Base-by-base conservation (phyloP, 1,140 invertebrate species). In the Drosophila sp. region DNA sequence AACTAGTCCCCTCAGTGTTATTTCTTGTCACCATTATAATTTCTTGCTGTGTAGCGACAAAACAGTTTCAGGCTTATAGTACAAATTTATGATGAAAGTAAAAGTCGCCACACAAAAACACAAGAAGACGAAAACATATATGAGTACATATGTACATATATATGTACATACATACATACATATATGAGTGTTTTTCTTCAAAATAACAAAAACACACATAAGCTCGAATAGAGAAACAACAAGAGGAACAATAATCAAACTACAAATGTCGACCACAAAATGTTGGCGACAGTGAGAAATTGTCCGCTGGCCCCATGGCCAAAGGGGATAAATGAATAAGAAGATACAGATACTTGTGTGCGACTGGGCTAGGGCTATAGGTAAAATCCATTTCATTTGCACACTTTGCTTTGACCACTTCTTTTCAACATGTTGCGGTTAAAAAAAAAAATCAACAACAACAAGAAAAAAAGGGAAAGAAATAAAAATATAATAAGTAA, bases 271-370 rank as follows among this genome's bases (percentile, higher is more conserved):
- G 72, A 65, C 72, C 76, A 78, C 76, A 71, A 71, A 65, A 11
- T 78, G 72, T 78, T 65, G 72, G 4, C 67, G 60, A 67, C 66
- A 50, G 44, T 50, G 75, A 77, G 74, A 78, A 70, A 65, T 68
- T 60, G 50, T 70, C 68, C 50, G n/a, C 27, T 29, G 41, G 60
- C 55, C 10, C 10, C 35, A 38, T 54, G 68, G 35, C 17, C 30
- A 29, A 29, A 30, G 27, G 44, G 3, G 55, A 1, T 2, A 29
- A 8, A 33, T 30, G 41, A 33, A 47, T 29, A 47, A 25, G 1
- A 23, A 30, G 44, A 40, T 23, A 44, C 41, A 50, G 23, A 50
- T 50, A 50, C 25, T 50, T 50, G 8, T 23, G 1, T 50, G 44
- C 27, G 6, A 2, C 25, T 50, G 10, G 33, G 33, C 33, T 5